A percentile compares a stretch with the other conserved stretches of the same genome.
Evolutionary conservation across 2,888 invertebrate species (phyloP).

Genomic region (Phyllotreta cruciferae): DNA sequence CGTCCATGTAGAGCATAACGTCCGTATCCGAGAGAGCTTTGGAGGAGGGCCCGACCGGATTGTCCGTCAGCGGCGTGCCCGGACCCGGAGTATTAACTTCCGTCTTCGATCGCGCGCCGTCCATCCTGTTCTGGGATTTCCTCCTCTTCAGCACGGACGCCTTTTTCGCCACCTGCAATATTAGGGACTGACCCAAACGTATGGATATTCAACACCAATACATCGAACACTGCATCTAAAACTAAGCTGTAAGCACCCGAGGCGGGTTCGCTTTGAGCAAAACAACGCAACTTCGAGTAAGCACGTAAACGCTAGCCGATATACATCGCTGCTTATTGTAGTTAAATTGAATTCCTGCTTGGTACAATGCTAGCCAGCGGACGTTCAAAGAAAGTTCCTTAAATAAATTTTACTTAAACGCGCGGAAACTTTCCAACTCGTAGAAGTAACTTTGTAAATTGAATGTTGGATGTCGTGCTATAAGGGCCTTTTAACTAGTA

Average conservation of each 20-base stretch:
- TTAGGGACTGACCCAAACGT: conserved; percentile 70
- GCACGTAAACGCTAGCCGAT: too few relatives aligned
- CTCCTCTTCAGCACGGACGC: conserved; percentile 75
- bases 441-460: too few relatives aligned
- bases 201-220: conserved; percentile 60
- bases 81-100: conserved; percentile 44
- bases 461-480: too few relatives aligned
- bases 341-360: too few relatives aligned
- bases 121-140: conserved; percentile 73
- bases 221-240: conserved; percentile 60
- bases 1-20: conserved; percentile 71
- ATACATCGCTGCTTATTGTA: too few relatives aligned
- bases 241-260: conserved; percentile 46
- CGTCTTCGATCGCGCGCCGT: conserved; percentile 54
- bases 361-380: too few relatives aligned
- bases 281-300: too few relatives aligned
- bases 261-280: not conserved
- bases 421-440: too few relatives aligned
- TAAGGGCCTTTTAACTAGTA: too few relatives aligned
- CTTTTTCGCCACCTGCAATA: conserved; percentile 76
- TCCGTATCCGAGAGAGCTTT: conserved; percentile 68
- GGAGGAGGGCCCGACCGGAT: conserved; percentile 37
- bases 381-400: too few relatives aligned
- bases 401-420: too few relatives aligned
- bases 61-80: conserved; percentile 47